Evolutionary conservation across 2,888 invertebrate species (phyloP).

Genomic region (Venusia cambrica): DNA sequence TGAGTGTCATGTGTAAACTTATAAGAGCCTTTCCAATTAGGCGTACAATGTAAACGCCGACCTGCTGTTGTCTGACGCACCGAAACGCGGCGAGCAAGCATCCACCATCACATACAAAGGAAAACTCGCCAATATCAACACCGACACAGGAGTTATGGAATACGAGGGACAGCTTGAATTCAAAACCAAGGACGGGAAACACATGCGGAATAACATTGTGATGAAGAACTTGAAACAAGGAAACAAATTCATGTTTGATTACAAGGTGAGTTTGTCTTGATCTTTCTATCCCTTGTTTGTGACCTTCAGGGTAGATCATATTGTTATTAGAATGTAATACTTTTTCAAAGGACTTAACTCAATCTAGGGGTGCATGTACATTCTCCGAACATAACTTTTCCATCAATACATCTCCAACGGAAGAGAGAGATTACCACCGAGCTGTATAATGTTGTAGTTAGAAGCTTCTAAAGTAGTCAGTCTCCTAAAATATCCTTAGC

Average conservation of each 20-base stretch:
- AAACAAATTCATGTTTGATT: slow-evolving; percentile 52
- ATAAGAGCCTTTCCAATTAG: too few relatives aligned
- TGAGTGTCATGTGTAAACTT: too few relatives aligned
- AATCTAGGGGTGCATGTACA: too few relatives aligned
- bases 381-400: too few relatives aligned
- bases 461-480: too few relatives aligned
- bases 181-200: slow-evolving; percentile 56
- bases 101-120: slow-evolving; percentile 58
- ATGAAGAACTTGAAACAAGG: slow-evolving; percentile 53
- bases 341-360: too few relatives aligned
- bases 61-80: slow-evolving; percentile 51
- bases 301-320: too few relatives aligned
- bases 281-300: too few relatives aligned
- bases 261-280: slow-evolving; percentile 56
- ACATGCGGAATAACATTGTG: slow-evolving; percentile 48
- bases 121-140: slow-evolving; percentile 52
- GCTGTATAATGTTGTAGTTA: too few relatives aligned
- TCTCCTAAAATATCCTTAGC: too few relatives aligned
- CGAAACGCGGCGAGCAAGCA: slow-evolving; percentile 56
- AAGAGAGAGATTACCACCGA: too few relatives aligned
- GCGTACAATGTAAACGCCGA: slow-evolving; percentile 53
- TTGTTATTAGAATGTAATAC: too few relatives aligned
- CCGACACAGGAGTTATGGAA: slow-evolving; percentile 48
- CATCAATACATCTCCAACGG: slow-evolving; percentile 1
- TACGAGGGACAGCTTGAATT: slow-evolving; percentile 59